Evolutionary conservation across 2,113 vertebrate species (phyloP).

Genomic region (Lipophrys pholis): DNA sequence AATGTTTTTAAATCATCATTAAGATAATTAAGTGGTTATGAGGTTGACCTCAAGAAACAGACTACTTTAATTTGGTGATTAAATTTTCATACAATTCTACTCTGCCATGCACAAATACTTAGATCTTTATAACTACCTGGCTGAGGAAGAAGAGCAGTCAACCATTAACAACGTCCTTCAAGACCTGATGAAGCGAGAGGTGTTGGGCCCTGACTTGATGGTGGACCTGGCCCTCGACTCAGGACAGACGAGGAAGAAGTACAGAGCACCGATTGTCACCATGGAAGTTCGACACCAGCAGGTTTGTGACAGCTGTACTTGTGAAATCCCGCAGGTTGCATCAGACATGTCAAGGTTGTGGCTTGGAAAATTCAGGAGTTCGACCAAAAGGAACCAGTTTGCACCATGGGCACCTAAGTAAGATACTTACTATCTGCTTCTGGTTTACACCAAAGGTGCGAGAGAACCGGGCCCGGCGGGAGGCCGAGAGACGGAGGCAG

Average conservation of each 20-base stretch:
- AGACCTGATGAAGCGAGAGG: constrained; percentile 88
- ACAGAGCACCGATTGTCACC: constrained; percentile 85
- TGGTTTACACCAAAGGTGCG: constrained; percentile 83
- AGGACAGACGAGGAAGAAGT: constrained; percentile 72
- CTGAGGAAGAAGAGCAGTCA: constrained; percentile 86
- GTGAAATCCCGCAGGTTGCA: background rate
- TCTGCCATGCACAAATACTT: constrained; percentile 24
- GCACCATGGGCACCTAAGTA: background rate
- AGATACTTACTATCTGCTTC: constrained; percentile 7
- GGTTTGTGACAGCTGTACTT: constrained; percentile 78
- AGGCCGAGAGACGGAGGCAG: constrained; percentile 81
- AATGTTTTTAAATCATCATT: too few species aligned
- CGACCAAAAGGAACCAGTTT: background rate
- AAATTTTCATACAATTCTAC: constrained; percentile 37
- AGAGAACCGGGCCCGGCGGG: constrained; percentile 86
- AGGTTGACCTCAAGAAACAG: too few species aligned
- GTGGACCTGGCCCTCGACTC: constrained; percentile 83
- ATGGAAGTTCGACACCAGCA: constrained; percentile 94
- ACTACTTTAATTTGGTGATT: too few species aligned
- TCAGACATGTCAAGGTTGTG: background rate
- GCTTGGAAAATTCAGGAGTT: background rate
- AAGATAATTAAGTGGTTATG: too few species aligned
- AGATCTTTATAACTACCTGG: constrained; percentile 90
- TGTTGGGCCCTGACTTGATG: constrained; percentile 78
- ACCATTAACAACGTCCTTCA: constrained; percentile 86